Evolutionary conservation across 2,888 invertebrate species (phyloP), one percentile per base, ranked within the genome.

Genomic region (Tetranychus piercei): DNA sequence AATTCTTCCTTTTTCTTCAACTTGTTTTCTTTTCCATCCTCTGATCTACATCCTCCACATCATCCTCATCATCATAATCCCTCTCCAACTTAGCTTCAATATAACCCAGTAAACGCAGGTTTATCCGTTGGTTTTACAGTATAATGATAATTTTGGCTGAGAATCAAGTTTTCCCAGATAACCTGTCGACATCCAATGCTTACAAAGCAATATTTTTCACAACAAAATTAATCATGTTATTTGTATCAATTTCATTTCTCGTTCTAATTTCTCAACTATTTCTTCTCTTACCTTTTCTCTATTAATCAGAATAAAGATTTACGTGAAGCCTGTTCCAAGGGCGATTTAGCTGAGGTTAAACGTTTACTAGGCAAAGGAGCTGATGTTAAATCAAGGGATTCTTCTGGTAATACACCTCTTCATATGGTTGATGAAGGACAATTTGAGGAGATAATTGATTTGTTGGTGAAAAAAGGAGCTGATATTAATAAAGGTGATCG

Each of bases 401-500:
- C 20, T 22, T 69, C 69, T 20, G 69, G 69, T 6, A 69, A 69
- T 20, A 69, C 69, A 69, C 69, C 69, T 20, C 69, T 69, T 22
- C 69, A 69, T 69, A 69, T 69, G 69, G 69, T 69, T 11, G 69
- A 69, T 23, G 69, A 69, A 23, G 69, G 69, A 1, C 22, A 69
- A 22, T 69, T 69, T 22, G 69, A 69, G 20, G 69, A 69, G 8
- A 69, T 69, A 20, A 69, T 69, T 22, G 69, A 69, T 5, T 22
- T 69, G 18, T 22, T 69, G 11, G 20, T 69, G 11, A 23, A 11
- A 11, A 69, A 69, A 69, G 69, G 69, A 69, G 69, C 69, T 22
- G 69, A 69, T 23, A 69, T 69, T 22, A 69, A 69, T 22, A 69
- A 69, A 22, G 69, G 69, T 8, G 69, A 69, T 69, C 69, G 69